phyloP scores from a whole-genome alignment of 2,113 vertebrate species.

The Ceyx margarethae region DNA sequence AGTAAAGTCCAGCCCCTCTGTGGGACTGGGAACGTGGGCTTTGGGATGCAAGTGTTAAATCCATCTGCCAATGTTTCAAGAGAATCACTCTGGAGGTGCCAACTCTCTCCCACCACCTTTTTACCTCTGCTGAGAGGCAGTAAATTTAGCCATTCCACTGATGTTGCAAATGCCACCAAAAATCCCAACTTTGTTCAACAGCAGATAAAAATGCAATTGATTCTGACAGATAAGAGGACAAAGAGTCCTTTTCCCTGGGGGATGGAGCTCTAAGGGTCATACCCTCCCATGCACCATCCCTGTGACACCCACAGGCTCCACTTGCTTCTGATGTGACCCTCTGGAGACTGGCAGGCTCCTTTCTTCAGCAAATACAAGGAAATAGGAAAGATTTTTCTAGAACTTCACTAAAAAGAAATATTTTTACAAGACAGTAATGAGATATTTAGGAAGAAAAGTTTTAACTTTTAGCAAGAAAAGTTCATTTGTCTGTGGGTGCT shows the following conservation, averaged over 20 bases:
- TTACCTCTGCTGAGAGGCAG: not conserved
- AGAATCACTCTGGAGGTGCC: not conserved
- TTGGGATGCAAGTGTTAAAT: not conserved
- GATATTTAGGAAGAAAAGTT: not conserved
- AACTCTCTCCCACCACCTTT: not conserved
- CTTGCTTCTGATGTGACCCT: rapidly evolving
- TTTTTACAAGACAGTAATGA: not conserved
- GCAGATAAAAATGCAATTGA: not conserved
- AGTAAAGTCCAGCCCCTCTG: not conserved
- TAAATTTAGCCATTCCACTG: not conserved
- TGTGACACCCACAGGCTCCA: not conserved
- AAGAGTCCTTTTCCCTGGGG: not conserved
- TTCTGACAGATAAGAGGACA: not conserved
- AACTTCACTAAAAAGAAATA: not conserved
- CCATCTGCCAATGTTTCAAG: not conserved
- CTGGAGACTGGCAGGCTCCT: not conserved
- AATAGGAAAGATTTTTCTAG: not conserved
- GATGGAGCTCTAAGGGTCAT: not conserved
- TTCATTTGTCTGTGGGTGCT: not conserved
- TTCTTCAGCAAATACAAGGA: not conserved
- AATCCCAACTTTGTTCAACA: not conserved
- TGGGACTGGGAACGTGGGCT: not conserved
- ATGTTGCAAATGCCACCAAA: not conserved
- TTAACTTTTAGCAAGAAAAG: not conserved
- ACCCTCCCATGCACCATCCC: not conserved